Evolutionary conservation across 37 sponge, comb jelly and placozoan species (phyloP), one percentile per base, ranked within the genome.

Genomic region (Chondrosia reniformis): DNA sequence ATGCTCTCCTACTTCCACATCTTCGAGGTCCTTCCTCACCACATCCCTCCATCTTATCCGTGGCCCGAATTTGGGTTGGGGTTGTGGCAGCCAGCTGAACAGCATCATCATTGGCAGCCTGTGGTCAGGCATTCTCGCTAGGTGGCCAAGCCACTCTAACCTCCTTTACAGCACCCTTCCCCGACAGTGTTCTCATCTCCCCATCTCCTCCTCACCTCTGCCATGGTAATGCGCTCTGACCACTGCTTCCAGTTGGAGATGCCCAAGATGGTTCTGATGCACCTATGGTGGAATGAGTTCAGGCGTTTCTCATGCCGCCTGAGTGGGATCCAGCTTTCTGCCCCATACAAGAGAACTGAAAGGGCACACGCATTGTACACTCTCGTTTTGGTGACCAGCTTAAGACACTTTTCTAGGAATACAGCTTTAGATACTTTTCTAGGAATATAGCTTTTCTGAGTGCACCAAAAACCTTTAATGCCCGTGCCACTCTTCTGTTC

Each of bases 231-330:
- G 56, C 7, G 56, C 40, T 75, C 76, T 52, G 55, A 45, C 78
- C 78, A 81, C 25, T 56, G 82, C 33, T 74, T 44, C 15, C 75
- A 37, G 82, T 74, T 74, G 63, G 75, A 73, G 7, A 58, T 56
- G 44, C 63, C 63, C 31, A 81, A 36, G 74, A 81, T 73, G 1
- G 41, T 81, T 46, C 74, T 55, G 12, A 74, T 74, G 55, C 81
- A 80, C 46, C 63, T 81, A 62, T 80, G 81, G 38, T 80, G 79
- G 79, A 79, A 79, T 62, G 81, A 7, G 67, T 80, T 67, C 8
- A 80, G 40, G 13, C 7, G 45, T 38, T 33, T 67, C 42, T 45
- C 31, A 15, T 67, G 56, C 25, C 36, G 42, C 38, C 36, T 80
- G 21, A 80, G 69, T 34, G 80, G 80, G 69, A 46, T 66, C 80